These are phyloP conservation scores for Eublepharis macularius DNA, from an alignment of 2,113 vertebrate species.

Conservation along the genomic window DNA sequence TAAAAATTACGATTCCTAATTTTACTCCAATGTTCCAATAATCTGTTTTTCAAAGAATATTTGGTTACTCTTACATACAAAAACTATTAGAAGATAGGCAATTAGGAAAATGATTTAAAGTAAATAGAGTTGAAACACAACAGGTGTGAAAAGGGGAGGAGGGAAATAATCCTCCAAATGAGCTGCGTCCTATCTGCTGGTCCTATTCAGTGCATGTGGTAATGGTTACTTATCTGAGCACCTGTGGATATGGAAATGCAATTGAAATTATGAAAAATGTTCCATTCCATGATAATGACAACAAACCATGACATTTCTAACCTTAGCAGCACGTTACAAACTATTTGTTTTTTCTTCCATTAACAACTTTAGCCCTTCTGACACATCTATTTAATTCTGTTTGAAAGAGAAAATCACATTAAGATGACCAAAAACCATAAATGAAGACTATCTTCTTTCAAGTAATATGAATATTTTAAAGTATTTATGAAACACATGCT, in stretches of 20 bases:
- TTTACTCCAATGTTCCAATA: too few relatives aligned
- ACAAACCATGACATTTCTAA: conserved; percentile 80
- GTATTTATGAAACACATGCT: conserved; percentile 85
- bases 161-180: conserved; percentile 28
- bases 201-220: conserved; percentile 73
- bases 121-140: conserved; percentile 54
- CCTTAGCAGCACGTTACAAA: conserved; percentile 81
- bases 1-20: too few relatives aligned
- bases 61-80: too few relatives aligned
- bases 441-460: conserved; percentile 71
- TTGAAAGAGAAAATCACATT: conserved; percentile 80
- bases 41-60: too few relatives aligned
- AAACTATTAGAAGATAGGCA: too few relatives aligned
- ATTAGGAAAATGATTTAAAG: too few relatives aligned
- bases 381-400: conserved; percentile 82
- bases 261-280: conserved; percentile 84
- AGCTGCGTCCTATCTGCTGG: conserved; percentile 74
- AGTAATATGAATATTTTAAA: conserved; percentile 78
- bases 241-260: conserved; percentile 80
- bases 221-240: conserved; percentile 82
- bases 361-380: conserved; percentile 86
- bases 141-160: conserved; percentile 31
- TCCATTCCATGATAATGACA: conserved; percentile 83
- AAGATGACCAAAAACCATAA: conserved; percentile 81
- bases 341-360: conserved; percentile 85